A percentile compares a stretch with the other conserved stretches of the same genome.
Conservation (phyloP, 2,797 vertebrate species). For the Anguilla marmorata region DNA sequence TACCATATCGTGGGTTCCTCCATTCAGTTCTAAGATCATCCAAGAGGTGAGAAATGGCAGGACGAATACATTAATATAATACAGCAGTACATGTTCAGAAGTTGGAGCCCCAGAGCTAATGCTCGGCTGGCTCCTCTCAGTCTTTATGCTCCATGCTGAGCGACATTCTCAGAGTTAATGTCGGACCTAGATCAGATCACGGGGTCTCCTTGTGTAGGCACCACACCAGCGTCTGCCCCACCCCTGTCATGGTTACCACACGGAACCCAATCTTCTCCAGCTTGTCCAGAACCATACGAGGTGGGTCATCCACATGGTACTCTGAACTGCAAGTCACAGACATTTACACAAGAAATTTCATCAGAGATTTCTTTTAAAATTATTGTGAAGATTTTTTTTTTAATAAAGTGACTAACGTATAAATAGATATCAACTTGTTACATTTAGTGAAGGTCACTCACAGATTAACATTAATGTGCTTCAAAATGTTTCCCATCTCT, state of each 20-base stretch:
- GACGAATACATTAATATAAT: background rate
- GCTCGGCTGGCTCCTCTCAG: background rate
- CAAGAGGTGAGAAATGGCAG: background rate
- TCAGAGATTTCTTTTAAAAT: background rate
- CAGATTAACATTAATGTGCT: background rate
- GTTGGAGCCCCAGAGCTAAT: background rate
- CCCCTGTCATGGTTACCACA: conserved; percentile 89
- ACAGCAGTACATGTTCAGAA: background rate
- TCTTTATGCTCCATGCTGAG: background rate
- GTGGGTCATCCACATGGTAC: conserved; percentile 88
- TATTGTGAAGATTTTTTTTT: background rate
- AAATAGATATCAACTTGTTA: background rate
- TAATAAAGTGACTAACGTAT: background rate
- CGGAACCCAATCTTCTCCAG: conserved; percentile 88
- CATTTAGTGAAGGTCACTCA: background rate
- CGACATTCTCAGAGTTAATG: background rate
- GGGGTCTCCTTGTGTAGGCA: conserved; percentile 84
- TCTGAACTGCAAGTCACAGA: conserved; percentile 75
- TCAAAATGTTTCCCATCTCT: conserved; percentile 62
- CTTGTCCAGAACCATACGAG: conserved; percentile 89
- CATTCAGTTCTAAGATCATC: background rate
- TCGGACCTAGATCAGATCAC: conserved; percentile 36
- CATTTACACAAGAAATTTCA: conserved; percentile 39
- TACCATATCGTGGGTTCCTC: background rate
- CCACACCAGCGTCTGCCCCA: conserved; percentile 97